phyloP scores from a whole-genome alignment of 2,797 vertebrate species.

The Micrastur ruficollis region DNA sequence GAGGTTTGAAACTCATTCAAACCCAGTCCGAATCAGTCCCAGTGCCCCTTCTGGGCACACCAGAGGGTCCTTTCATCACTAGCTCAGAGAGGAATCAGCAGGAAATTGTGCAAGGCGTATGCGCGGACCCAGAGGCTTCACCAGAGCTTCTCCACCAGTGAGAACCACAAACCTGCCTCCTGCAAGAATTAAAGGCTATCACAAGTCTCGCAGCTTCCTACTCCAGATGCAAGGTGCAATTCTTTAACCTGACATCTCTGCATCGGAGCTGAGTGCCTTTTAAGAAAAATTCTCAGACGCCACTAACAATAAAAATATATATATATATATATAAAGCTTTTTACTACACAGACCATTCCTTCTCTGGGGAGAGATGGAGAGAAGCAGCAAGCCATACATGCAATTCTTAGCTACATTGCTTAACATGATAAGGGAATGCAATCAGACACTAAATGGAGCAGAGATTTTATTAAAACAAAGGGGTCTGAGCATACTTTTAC shows the following conservation, averaged over 20 bases:
- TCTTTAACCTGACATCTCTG: background rate
- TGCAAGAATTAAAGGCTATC: background rate
- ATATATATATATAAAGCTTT: background rate
- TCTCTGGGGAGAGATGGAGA: background rate
- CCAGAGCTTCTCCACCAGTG: background rate
- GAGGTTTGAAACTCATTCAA: slow-evolving; percentile 16
- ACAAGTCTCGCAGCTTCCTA: background rate
- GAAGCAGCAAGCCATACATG: background rate
- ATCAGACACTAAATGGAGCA: background rate
- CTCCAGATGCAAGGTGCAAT: background rate
- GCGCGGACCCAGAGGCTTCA: background rate
- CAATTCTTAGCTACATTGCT: background rate
- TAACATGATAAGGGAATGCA: background rate
- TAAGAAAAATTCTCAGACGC: background rate
- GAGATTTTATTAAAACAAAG: background rate
- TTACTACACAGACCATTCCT: background rate
- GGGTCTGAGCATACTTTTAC: background rate
- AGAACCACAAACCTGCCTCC: background rate
- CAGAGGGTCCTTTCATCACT: background rate
- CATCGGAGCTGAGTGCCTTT: background rate
- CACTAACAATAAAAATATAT: background rate
- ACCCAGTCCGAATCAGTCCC: background rate
- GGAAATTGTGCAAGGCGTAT: background rate
- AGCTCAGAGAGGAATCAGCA: background rate
- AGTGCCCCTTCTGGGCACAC: background rate